phyloP scores from a whole-genome alignment of 2,797 vertebrate species.

The Cossypha heuglini region DNA sequence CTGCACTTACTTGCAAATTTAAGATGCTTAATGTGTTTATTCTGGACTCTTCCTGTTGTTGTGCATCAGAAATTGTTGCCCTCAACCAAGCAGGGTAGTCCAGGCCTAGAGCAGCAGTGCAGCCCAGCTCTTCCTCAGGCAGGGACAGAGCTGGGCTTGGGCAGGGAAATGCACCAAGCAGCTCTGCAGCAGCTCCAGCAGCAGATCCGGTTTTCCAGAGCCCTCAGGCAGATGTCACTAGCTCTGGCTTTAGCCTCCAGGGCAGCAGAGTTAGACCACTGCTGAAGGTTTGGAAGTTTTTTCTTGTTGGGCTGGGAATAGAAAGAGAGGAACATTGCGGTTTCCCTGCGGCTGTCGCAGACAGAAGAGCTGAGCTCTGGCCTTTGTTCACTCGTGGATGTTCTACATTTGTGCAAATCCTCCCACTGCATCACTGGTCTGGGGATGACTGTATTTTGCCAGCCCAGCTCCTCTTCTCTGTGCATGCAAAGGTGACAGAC shows the following conservation, averaged over 20 bases:
- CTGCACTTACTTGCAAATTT: not conserved
- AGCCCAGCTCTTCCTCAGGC: not conserved
- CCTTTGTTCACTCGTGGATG: not conserved
- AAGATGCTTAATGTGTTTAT: not conserved
- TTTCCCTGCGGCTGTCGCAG: accelerated
- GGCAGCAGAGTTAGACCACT: not conserved
- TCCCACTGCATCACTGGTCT: not conserved
- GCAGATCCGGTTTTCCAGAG: not conserved
- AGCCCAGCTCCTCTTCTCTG: not conserved
- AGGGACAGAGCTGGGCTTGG: not conserved
- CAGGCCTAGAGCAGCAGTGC: not conserved
- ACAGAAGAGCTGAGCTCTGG: not conserved
- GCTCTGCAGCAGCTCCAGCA: not conserved
- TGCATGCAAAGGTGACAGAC: not conserved
- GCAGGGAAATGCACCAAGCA: not conserved
- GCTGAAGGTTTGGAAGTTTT: not conserved
- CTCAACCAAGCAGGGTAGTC: not conserved
- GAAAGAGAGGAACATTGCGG: not conserved
- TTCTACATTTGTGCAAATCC: not conserved
- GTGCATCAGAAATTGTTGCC: not conserved
- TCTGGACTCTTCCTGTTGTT: not conserved
- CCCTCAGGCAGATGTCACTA: not conserved
- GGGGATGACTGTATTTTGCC: not conserved
- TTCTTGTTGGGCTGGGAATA: not conserved
- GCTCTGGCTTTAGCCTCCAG: not conserved